Conservation (phyloP, 1,140 invertebrate genomes). For the Prorops nasuta region DNA sequence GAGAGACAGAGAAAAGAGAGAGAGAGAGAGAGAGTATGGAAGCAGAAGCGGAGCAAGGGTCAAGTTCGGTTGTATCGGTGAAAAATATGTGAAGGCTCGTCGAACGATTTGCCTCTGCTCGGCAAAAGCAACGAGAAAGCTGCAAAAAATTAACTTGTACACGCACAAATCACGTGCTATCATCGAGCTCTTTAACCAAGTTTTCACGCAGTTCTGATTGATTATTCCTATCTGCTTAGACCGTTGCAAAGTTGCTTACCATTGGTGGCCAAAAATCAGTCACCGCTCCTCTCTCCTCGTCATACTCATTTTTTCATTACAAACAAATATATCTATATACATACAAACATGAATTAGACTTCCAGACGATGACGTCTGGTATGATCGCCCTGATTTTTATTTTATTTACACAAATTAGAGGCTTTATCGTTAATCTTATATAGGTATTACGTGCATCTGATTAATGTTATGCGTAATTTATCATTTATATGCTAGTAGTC, state of each 20-base stretch:
- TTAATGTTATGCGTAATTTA: no score
- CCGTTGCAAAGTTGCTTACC: neutral
- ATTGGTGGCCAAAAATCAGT: neutral
- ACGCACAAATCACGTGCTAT: slow-evolving; percentile 12
- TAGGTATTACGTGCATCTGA: no score
- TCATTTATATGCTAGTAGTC: no score
- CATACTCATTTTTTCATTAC: neutral
- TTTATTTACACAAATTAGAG: no score
- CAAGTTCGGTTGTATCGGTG: slow-evolving; percentile 21
- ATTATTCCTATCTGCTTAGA: slow-evolving; percentile 20
- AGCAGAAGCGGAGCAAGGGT: slow-evolving; percentile 12
- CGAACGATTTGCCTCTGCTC: no score
- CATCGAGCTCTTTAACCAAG: neutral
- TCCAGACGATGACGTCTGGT: no score
- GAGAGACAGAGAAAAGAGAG: neutral
- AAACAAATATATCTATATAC: neutral
- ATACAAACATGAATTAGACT: no score
- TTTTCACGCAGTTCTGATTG: slow-evolving; percentile 10
- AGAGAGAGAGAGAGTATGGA: neutral
- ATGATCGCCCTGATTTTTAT: no score
- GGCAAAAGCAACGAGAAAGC: no score
- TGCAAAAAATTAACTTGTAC: neutral
- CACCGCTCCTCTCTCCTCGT: neutral
- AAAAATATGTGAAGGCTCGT: slow-evolving; percentile 10
- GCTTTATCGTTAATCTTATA: no score